Evolutionary conservation across 2,888 invertebrate genomes (phyloP).

Genomic region (Orgyia antiqua): DNA sequence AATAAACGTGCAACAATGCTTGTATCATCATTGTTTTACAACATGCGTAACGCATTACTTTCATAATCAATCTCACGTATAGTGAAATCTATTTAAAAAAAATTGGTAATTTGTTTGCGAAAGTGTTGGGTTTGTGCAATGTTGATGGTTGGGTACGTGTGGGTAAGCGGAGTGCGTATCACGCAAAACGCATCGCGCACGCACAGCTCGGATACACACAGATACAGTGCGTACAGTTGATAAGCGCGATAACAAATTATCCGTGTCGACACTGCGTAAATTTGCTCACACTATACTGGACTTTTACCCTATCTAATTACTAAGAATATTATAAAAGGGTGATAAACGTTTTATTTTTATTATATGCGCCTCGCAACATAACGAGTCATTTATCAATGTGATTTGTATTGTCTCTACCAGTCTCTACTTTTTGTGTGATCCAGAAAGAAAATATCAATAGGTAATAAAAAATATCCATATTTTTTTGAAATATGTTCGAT

Average conservation of each 20-base stretch:
- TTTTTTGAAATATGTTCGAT: too few relatives aligned
- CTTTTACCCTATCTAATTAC: slow-evolving; percentile 29
- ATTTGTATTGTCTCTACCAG: too few relatives aligned
- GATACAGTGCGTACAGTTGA: slow-evolving; percentile 64
- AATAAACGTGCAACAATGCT: slow-evolving; percentile 39
- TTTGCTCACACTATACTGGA: slow-evolving; percentile 41
- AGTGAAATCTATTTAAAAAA: slow-evolving; percentile 44
- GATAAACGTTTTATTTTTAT: too few relatives aligned
- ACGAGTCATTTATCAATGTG: too few relatives aligned
- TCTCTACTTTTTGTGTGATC: too few relatives aligned
- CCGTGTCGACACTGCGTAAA: slow-evolving; percentile 40
- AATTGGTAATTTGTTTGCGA: slow-evolving; percentile 63
- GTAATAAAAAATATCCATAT: too few relatives aligned
- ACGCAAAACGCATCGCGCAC: slow-evolving; percentile 63
- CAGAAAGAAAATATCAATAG: too few relatives aligned
- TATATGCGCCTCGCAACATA: too few relatives aligned
- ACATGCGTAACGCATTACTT: slow-evolving; percentile 64
- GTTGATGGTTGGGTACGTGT: slow-evolving; percentile 43
- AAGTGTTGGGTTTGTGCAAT: slow-evolving; percentile 59
- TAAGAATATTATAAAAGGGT: too few relatives aligned
- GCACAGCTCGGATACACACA: slow-evolving; percentile 48
- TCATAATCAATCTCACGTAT: slow-evolving; percentile 66
- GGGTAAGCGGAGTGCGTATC: slow-evolving; percentile 44
- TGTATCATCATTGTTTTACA: slow-evolving; percentile 46
- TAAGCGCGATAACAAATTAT: slow-evolving; percentile 56